phyloP scores from a whole-genome alignment of 2,888 invertebrate genomes.

The Stomorhina lunata region DNA sequence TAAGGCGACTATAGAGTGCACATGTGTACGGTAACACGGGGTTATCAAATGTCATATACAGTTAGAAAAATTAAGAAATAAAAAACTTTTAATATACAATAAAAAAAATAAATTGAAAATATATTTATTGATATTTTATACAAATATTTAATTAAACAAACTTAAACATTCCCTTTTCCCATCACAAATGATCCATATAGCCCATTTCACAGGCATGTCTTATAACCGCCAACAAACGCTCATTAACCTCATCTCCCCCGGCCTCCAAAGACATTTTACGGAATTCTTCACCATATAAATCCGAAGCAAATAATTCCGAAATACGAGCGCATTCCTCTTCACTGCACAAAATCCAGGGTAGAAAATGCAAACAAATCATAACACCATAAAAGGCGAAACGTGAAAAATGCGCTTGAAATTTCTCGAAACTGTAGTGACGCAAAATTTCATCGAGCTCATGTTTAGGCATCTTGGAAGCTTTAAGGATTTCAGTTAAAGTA shows the following conservation, averaged over 20 bases:
- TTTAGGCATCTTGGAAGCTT: constrained; percentile 57
- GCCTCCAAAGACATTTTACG: constrained; percentile 71
- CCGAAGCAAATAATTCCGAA: constrained; percentile 73
- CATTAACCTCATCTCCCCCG: constrained; percentile 75
- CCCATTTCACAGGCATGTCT: constrained; percentile 77
- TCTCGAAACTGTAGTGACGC: constrained; percentile 69
- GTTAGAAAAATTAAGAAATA: too few relatives aligned
- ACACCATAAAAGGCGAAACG: constrained; percentile 78
- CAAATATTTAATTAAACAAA: too few relatives aligned
- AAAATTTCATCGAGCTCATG: constrained; percentile 33
- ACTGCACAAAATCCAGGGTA: constrained; percentile 76
- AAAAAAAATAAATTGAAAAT: too few relatives aligned
- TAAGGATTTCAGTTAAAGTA: constrained; percentile 70
- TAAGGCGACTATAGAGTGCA: too few relatives aligned
- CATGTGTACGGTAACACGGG: too few relatives aligned
- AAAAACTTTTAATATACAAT: too few relatives aligned
- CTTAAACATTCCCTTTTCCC: too few relatives aligned
- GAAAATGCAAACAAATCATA: constrained; percentile 76
- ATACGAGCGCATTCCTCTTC: constrained; percentile 72
- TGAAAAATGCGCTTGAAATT: constrained; percentile 75
- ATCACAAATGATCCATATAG: constrained; percentile 73
- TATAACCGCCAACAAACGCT: constrained; percentile 72
- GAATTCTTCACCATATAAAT: constrained; percentile 74
- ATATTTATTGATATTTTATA: too few relatives aligned
- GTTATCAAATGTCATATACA: too few relatives aligned